These are phyloP conservation scores for Potorous gilbertii DNA, from an alignment of 2,797 vertebrate species.

Conservation along the genomic window DNA sequence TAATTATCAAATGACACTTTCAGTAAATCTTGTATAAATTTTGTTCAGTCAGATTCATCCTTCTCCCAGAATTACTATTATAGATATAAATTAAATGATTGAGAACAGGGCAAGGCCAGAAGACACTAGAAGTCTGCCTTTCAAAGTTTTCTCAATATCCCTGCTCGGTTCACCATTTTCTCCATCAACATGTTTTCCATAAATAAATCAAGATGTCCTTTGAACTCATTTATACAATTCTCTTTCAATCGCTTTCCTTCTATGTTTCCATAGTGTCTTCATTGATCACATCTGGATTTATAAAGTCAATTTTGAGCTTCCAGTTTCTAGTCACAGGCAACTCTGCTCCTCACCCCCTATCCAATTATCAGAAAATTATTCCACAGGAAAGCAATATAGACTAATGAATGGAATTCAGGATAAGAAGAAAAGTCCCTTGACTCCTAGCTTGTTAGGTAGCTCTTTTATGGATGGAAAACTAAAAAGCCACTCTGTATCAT, in stretches of 20 bases:
- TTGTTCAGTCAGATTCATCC: conserved; percentile 28
- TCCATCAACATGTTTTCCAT: background rate
- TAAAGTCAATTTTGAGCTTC: background rate
- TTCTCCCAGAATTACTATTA: background rate
- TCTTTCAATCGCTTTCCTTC: background rate
- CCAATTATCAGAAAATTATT: background rate
- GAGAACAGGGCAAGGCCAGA: background rate
- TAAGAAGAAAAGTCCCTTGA: background rate
- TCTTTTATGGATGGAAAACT: background rate
- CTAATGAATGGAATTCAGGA: conserved; percentile 4
- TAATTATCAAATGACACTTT: conserved; percentile 3
- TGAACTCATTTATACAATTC: background rate
- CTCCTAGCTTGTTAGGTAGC: background rate
- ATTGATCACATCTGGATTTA: background rate
- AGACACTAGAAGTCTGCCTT: background rate
- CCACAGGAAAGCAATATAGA: background rate
- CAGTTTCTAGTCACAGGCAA: background rate
- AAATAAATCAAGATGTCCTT: background rate
- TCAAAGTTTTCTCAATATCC: background rate
- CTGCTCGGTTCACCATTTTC: background rate
- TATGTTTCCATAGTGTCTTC: background rate
- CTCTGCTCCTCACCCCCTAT: background rate
- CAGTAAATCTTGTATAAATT: background rate
- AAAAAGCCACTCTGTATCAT: background rate
- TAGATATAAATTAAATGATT: conserved; percentile 19